phyloP scores from a whole-genome alignment of 1,140 invertebrate genomes.

The Euura lappo region DNA sequence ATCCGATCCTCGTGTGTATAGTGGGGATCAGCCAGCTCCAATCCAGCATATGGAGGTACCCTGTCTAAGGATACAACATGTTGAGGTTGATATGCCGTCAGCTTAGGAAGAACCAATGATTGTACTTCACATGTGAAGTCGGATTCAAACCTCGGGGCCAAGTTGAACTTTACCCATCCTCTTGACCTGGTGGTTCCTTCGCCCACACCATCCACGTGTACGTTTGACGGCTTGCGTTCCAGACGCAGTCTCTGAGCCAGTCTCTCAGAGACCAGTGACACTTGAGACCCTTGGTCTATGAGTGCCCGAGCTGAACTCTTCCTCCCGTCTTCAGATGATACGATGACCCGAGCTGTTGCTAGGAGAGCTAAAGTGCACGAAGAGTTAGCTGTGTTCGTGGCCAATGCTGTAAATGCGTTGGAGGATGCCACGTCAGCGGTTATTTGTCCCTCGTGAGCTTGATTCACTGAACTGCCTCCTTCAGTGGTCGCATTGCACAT shows the following conservation, averaged over 20 bases:
- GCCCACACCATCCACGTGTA: constrained; percentile 9
- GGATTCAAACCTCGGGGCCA: not conserved
- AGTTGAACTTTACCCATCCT: not conserved
- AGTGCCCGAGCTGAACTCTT: not conserved
- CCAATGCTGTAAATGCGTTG: too few species aligned
- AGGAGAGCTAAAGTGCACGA: not conserved
- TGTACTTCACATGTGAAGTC: not conserved
- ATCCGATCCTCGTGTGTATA: constrained; percentile 13
- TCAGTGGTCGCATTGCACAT: too few species aligned
- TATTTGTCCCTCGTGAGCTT: too few species aligned
- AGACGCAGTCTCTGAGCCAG: constrained; percentile 27
- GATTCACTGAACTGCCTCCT: too few species aligned
- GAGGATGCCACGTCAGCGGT: not conserved
- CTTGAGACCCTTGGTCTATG: not conserved
- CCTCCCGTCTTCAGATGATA: not conserved
- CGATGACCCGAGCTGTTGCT: not conserved
- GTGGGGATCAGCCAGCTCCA: constrained; percentile 22
- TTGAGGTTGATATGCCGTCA: constrained; percentile 9
- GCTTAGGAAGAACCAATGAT: constrained; percentile 13
- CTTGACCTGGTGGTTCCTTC: not conserved
- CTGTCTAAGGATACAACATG: not conserved
- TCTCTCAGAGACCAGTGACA: constrained; percentile 28
- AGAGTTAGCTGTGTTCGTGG: too few species aligned
- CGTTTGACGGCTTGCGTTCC: not conserved
- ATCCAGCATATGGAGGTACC: constrained; percentile 1